Evolutionary conservation across 2,888 invertebrate species (phyloP).

Genomic region (Volucella inanis): DNA sequence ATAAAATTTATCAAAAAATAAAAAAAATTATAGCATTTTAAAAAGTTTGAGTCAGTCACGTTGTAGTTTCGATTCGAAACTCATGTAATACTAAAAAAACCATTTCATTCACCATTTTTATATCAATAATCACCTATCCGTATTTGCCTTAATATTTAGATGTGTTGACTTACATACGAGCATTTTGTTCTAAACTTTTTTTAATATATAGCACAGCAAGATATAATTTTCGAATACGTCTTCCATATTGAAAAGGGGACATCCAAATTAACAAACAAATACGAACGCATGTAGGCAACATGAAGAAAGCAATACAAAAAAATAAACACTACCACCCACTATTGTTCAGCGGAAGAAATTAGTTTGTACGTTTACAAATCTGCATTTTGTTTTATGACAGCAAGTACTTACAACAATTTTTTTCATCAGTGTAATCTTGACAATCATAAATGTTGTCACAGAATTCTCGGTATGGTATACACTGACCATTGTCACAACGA

Average conservation of each 20-base stretch:
- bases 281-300: background rate
- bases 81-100: no score
- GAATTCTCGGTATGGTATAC: conserved; percentile 84
- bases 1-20: no score
- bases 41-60: no score
- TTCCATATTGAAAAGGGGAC: background rate
- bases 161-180: no score
- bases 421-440: conserved; percentile 89
- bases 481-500: conserved; percentile 87
- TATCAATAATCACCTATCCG: no score
- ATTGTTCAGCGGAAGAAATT: conserved; percentile 34
- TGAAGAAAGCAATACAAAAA: conserved; percentile 3
- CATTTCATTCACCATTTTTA: no score
- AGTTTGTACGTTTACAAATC: conserved; percentile 34
- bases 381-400: conserved; percentile 30
- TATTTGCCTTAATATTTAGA: no score
- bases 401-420: conserved; percentile 88
- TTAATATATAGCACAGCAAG: conserved; percentile 29
- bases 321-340: conserved; percentile 5
- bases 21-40: no score
- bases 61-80: no score
- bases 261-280: conserved; percentile 10
- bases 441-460: conserved; percentile 89
- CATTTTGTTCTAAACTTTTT: conserved; percentile 1
- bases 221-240: conserved; percentile 34